phyloP scores from a whole-genome alignment of 2,113 vertebrate species.

The Microtus oregoni region DNA sequence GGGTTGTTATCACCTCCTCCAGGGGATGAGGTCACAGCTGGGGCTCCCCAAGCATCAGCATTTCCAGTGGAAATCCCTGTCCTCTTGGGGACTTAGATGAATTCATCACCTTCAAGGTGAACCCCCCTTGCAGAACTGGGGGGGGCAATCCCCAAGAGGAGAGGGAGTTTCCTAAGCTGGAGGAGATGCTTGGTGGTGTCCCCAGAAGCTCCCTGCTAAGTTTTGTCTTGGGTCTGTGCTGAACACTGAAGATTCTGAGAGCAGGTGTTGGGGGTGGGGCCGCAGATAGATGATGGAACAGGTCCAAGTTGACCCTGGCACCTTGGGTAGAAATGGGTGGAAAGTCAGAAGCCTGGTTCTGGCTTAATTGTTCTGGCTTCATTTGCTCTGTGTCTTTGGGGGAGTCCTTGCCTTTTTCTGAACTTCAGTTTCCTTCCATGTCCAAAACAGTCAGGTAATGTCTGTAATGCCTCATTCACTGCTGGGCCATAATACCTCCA shows the following conservation, averaged over 20 bases:
- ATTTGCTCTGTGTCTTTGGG: slow-evolving; percentile 9
- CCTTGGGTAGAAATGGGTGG: not conserved
- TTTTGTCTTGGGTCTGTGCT: not conserved
- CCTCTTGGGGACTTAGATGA: slow-evolving; percentile 53
- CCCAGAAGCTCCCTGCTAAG: not conserved
- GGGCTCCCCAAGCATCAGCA: slow-evolving; percentile 73
- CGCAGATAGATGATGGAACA: too few species aligned
- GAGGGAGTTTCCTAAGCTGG: slow-evolving; percentile 28
- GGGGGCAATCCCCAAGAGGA: not conserved
- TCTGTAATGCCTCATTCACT: not conserved
- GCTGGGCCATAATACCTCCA: not conserved
- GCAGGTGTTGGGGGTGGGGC: not conserved
- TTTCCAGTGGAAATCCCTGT: slow-evolving; percentile 84
- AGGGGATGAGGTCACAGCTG: slow-evolving; percentile 71
- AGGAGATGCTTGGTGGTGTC: not conserved
- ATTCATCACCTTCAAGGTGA: slow-evolving; percentile 66
- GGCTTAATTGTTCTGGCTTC: not conserved
- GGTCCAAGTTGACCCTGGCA: not conserved
- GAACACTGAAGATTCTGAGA: not conserved
- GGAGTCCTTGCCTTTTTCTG: not conserved
- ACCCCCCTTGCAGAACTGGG: not conserved
- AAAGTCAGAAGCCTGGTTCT: not conserved
- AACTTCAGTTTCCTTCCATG: slow-evolving; percentile 25
- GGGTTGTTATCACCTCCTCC: slow-evolving; percentile 62
- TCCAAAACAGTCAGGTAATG: not conserved